phyloP scores from a whole-genome alignment of 1,140 invertebrate species.

The Meloidogyne floridensis region DNA sequence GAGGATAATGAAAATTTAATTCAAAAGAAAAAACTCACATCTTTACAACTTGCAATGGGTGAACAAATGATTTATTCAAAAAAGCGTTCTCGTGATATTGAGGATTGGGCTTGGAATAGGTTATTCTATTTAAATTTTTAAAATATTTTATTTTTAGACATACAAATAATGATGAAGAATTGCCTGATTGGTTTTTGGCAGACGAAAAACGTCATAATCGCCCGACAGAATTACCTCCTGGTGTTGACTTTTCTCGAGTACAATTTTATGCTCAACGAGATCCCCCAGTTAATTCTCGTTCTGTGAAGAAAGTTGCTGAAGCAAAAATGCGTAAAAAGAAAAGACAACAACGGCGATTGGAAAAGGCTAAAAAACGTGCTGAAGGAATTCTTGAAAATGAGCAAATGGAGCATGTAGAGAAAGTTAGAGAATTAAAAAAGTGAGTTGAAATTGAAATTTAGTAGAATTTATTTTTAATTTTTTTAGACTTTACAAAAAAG shows the following conservation, averaged over 20 bases:
- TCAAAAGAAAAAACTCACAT: conserved; percentile 71
- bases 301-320: conserved; percentile 97
- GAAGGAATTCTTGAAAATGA: conserved; percentile 85
- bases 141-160: conserved; percentile 56
- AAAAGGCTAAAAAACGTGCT: conserved; percentile 91
- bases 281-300: conserved; percentile 84
- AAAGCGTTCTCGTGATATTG: conserved; percentile 81
- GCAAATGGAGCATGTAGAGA: conserved; percentile 86
- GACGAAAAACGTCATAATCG: conserved; percentile 90
- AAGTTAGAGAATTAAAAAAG: conserved; percentile 85
- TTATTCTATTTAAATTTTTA: conserved; percentile 68
- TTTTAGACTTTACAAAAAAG: conserved; percentile 85
- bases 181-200: conserved; percentile 93
- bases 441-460: conserved; percentile 69
- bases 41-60: conserved; percentile 83
- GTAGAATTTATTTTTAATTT: conserved; percentile 20
- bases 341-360: conserved; percentile 75
- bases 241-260: conserved; percentile 60
- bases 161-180: conserved; percentile 75
- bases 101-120: conserved; percentile 86
- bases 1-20: conserved; percentile 67
- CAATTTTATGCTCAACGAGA: conserved; percentile 69
- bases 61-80: conserved; percentile 81
- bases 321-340: conserved; percentile 96
- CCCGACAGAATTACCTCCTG: conserved; percentile 33